phyloP scores from a whole-genome alignment of 2,797 vertebrate species.

The Sebastes glaucus region DNA sequence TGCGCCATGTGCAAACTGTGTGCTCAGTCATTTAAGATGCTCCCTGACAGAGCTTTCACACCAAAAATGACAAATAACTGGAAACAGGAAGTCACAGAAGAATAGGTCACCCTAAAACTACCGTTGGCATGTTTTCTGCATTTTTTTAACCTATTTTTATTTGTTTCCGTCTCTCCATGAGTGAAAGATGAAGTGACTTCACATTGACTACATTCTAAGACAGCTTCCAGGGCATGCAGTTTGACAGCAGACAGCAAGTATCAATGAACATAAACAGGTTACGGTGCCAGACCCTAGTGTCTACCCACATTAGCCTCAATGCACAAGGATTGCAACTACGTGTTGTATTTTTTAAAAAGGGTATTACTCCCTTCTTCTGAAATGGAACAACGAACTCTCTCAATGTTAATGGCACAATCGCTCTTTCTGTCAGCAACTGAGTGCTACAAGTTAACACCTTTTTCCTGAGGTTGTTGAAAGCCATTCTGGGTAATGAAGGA shows the following conservation, averaged over 20 bases:
- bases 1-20: background rate
- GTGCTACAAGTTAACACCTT: conserved; percentile 9
- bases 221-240: too few relatives aligned
- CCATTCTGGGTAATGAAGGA: background rate
- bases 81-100: conserved; percentile 8
- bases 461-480: background rate
- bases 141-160: background rate
- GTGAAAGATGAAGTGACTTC: background rate
- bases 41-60: background rate
- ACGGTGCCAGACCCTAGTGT: background rate
- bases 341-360: background rate
- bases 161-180: background rate
- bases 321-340: background rate
- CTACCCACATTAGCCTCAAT: background rate
- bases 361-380: background rate
- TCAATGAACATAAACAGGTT: background rate
- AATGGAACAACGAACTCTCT: background rate
- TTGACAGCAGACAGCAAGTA: too few relatives aligned
- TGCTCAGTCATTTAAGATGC: background rate
- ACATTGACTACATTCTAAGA: background rate
- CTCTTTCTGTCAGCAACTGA: conserved; percentile 3
- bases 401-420: background rate
- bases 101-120: background rate
- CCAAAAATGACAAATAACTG: background rate
- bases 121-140: background rate